Evolutionary conservation across 2,888 invertebrate genomes (phyloP).

Genomic region (Apantesis nais): DNA sequence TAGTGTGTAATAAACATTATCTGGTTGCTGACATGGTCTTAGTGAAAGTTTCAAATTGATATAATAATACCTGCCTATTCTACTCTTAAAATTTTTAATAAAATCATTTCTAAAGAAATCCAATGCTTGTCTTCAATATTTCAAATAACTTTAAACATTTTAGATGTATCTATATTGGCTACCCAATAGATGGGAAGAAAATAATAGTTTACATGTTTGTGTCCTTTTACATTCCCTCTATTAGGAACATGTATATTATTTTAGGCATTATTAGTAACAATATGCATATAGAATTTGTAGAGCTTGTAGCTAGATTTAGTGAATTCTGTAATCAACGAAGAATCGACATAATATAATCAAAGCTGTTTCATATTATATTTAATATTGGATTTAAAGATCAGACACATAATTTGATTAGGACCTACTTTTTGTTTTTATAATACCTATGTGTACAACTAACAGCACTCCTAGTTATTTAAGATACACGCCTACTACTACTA

Average conservation of each 20-base stretch:
- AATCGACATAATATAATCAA: conserved; percentile 31
- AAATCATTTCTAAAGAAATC: conserved; percentile 5
- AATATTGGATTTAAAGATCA: conserved; percentile 20
- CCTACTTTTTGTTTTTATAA: background rate
- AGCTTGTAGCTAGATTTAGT: conserved; percentile 45
- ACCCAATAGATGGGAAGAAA: conserved; percentile 1
- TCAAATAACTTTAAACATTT: background rate
- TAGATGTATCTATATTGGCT: conserved; percentile 4
- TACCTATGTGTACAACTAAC: background rate
- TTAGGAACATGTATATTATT: conserved; percentile 5
- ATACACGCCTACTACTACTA: background rate
- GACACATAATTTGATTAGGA: background rate
- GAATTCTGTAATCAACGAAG: conserved; percentile 46
- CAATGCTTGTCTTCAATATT: conserved; percentile 2
- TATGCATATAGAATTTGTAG: conserved; percentile 36
- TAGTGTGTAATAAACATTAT: background rate
- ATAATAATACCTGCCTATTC: background rate
- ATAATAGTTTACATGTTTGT: background rate
- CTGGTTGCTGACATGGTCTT: background rate
- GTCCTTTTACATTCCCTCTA: conserved; percentile 6
- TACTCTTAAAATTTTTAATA: background rate
- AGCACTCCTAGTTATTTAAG: conserved; percentile 1
- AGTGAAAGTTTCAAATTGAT: background rate
- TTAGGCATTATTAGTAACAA: conserved; percentile 20
- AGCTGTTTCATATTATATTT: conserved; percentile 28